These are phyloP conservation scores for Pollachius pollachius DNA, from an alignment of 2,113 vertebrate genomes.

Conservation along the genomic window DNA sequence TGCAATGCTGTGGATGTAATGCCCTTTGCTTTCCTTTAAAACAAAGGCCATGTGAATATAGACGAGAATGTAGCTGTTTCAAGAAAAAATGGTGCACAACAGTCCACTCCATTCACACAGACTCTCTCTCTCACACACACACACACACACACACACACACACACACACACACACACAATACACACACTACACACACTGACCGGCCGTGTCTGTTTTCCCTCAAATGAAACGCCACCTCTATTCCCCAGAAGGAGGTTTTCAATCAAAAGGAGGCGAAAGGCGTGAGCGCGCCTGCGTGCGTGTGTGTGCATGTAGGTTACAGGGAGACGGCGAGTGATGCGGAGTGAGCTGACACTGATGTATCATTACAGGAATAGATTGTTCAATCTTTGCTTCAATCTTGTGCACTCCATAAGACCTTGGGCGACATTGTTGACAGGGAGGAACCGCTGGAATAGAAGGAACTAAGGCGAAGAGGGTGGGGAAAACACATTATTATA, in stretches of 20 bases:
- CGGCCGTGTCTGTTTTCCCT: constrained; percentile 16
- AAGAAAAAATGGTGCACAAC: constrained; percentile 21
- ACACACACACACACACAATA: constrained; percentile 4
- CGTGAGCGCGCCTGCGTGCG: constrained; percentile 35
- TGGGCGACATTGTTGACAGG: constrained; percentile 62
- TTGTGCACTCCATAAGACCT: constrained; percentile 50
- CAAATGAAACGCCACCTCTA: constrained; percentile 39
- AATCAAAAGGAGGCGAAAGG: constrained; percentile 51
- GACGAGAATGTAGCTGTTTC: constrained; percentile 16
- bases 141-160: not conserved
- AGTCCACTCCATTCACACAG: not conserved
- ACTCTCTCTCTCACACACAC: not conserved
- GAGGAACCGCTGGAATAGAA: constrained; percentile 41
- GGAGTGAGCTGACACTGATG: constrained; percentile 69
- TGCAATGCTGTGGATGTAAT: too few species aligned
- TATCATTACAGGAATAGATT: constrained; percentile 73
- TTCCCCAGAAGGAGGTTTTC: constrained; percentile 53
- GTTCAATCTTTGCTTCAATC: constrained; percentile 71
- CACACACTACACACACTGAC: not conserved
- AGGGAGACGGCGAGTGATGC: constrained; percentile 27
- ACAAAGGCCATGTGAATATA: constrained; percentile 17
- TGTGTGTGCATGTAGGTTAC: not conserved
- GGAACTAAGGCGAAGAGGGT: constrained; percentile 23
- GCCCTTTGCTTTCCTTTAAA: not conserved
- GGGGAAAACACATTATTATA: not conserved